Evolutionary conservation across 2,888 invertebrate species (phyloP).

Genomic region (Drosophila testacea): DNA sequence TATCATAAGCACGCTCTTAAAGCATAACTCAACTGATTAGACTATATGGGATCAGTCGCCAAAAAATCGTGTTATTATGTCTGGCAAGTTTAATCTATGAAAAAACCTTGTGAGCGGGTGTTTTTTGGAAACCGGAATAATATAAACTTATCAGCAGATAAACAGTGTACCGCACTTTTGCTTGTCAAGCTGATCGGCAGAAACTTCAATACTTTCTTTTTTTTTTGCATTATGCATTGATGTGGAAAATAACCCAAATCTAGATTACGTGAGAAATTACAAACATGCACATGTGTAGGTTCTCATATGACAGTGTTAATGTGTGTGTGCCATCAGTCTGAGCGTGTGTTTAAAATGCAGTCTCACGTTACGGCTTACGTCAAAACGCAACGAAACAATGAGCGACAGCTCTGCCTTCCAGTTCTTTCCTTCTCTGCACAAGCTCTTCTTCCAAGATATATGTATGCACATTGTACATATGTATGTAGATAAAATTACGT

Average conservation of each 20-base stretch:
- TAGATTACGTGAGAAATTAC: constrained; percentile 30
- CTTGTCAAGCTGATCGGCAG: constrained; percentile 18
- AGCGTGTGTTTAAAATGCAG: constrained; percentile 40
- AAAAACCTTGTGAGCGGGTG: constrained; percentile 30
- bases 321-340: constrained; percentile 6
- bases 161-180: constrained; percentile 29
- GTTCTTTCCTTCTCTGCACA: background rate
- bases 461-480: no score
- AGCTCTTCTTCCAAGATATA: constrained; percentile 15
- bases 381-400: constrained; percentile 23
- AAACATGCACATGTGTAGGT: background rate
- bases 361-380: constrained; percentile 53
- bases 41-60: constrained; percentile 13
- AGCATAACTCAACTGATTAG: constrained; percentile 44
- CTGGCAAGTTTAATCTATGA: constrained; percentile 20
- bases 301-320: background rate
- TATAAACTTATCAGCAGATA: constrained; percentile 45
- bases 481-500: constrained; percentile 45
- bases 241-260: constrained; percentile 49
- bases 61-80: constrained; percentile 38
- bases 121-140: constrained; percentile 29
- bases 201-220: constrained; percentile 46
- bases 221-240: constrained; percentile 29
- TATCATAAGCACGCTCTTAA: constrained; percentile 41
- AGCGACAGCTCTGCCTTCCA: constrained; percentile 9